Evolutionary conservation across 1,140 invertebrate species (phyloP).

Genomic region (Apocrypta bakeri): DNA sequence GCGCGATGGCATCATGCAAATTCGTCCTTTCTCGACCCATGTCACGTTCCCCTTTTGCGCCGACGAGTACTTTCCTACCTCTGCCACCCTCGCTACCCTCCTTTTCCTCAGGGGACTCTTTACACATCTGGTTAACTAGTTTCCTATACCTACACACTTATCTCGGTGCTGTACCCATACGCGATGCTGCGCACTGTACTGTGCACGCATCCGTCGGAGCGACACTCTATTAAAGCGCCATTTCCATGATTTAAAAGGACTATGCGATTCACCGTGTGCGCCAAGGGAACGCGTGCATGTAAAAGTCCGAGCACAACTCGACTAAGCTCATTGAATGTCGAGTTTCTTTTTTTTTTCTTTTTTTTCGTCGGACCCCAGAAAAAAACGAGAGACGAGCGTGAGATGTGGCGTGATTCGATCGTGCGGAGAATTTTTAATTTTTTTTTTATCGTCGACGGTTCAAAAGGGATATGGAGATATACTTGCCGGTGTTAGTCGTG

Average conservation of each 20-base stretch:
- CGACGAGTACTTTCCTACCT: not conserved
- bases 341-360: not conserved
- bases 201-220: not conserved
- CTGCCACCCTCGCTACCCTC: not conserved
- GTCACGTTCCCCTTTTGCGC: slow-evolving; percentile 45
- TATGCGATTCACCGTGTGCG: not conserved
- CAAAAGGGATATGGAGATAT: no score
- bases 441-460: not conserved
- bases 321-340: not conserved
- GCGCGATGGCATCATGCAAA: slow-evolving; percentile 48
- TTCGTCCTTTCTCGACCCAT: slow-evolving; percentile 45
- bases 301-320: not conserved
- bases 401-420: not conserved
- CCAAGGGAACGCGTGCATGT: not conserved
- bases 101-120: slow-evolving; percentile 35
- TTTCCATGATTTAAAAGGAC: slow-evolving; percentile 40
- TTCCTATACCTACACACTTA: slow-evolving; percentile 46
- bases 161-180: slow-evolving; percentile 17
- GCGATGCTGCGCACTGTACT: slow-evolving; percentile 5
- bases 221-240: slow-evolving; percentile 34
- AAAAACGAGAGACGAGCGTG: no score
- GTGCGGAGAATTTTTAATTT: slow-evolving; percentile 16
- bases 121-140: slow-evolving; percentile 53
- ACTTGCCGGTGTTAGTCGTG: no score
- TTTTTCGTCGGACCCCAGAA: not conserved